A percentile compares a stretch with the other conserved stretches of the same genome.
These are phyloP conservation scores for Drosophila hydei DNA, from an alignment of 1,140 invertebrate species.

Conservation along the genomic window DNA sequence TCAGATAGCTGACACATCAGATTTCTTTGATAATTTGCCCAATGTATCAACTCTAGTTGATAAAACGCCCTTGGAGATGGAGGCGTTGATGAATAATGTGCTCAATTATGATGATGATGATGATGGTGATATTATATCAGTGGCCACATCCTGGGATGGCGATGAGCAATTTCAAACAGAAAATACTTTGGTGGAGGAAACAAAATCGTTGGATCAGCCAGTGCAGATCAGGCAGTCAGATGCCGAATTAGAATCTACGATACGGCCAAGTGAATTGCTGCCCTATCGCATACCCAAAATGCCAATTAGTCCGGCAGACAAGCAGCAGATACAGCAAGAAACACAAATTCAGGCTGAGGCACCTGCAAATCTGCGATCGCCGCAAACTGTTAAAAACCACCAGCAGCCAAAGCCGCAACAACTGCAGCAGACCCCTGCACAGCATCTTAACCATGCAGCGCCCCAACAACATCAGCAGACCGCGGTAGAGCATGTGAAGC, in stretches of 20 bases:
- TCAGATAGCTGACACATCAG: not conserved
- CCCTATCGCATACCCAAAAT: constrained; percentile 25
- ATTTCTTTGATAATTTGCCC: constrained; percentile 34
- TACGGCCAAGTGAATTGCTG: not conserved
- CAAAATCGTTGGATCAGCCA: too few species aligned
- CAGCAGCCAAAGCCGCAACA: not conserved
- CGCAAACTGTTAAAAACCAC: not conserved
- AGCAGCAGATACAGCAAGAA: not conserved
- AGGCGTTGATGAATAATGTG: constrained; percentile 6
- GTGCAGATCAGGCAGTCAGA: not conserved
- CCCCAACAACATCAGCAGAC: too few species aligned
- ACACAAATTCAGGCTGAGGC: not conserved
- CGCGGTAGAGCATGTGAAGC: too few species aligned
- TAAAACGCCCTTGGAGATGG: constrained; percentile 25
- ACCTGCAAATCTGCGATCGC: too few species aligned
- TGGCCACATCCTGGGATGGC: constrained; percentile 47
- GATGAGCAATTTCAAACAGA: constrained; percentile 21
- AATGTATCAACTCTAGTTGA: not conserved
- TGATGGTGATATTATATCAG: constrained; percentile 48
- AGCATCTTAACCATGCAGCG: too few species aligned
- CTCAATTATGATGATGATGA: constrained; percentile 46
- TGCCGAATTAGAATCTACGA: not conserved
- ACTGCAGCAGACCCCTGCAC: too few species aligned
- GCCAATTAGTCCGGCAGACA: not conserved
- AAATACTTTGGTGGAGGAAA: not conserved